Percentiles rank a stretch among this genome's conserved stretches.
These are phyloP conservation scores for Machimus rusticus DNA, from an alignment of 2,888 invertebrate genomes.

Conservation along the genomic window DNA sequence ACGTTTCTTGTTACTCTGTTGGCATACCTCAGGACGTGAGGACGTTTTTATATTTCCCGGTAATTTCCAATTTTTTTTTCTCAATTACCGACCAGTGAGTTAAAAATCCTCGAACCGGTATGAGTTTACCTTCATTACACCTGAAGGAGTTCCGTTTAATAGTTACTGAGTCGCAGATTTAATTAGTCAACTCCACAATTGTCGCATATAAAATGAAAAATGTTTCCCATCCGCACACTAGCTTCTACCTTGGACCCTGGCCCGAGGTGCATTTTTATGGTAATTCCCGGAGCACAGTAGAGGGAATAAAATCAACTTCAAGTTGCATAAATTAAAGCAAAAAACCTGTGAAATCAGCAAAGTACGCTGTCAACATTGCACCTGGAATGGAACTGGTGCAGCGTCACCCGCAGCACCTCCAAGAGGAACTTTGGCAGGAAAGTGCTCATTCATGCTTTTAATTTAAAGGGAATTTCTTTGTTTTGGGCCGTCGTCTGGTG, in stretches of 20 bases:
- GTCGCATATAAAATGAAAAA: constrained; percentile 7
- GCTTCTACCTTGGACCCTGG: neutral
- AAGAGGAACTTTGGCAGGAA: neutral
- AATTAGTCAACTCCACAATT: neutral
- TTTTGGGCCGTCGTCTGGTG: neutral
- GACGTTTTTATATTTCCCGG: neutral
- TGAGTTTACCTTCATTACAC: neutral
- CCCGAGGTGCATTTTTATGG: neutral
- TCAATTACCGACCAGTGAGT: neutral
- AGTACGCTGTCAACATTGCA: neutral
- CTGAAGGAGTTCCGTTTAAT: neutral
- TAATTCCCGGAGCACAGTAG: neutral
- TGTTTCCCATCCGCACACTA: neutral
- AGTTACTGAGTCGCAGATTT: neutral
- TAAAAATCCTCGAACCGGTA: neutral
- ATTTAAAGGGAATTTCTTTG: neutral
- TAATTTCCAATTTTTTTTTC: neutral
- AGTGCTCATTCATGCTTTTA: neutral
- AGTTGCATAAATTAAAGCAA: neutral
- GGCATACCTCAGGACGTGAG: neutral
- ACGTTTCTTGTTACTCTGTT: neutral
- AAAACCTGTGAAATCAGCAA: neutral
- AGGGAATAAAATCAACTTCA: neutral
- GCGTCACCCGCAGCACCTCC: neutral
- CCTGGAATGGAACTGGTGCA: neutral